phyloP scores from a whole-genome alignment of 2,113 vertebrate genomes.

The Oxyruncus cristatus region DNA sequence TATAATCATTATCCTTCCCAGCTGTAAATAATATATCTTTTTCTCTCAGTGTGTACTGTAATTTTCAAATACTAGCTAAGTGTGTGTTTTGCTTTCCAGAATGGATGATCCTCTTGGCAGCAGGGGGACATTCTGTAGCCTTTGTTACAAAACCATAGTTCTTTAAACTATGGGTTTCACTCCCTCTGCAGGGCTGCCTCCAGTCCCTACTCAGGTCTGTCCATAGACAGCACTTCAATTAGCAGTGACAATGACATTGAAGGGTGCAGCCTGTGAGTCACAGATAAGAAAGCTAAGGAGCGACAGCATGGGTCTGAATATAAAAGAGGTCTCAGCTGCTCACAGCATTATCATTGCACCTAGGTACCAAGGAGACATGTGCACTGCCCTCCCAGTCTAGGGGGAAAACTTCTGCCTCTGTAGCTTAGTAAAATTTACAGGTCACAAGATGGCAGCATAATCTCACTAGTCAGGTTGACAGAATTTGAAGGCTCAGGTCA shows the following conservation, averaged over 20 bases:
- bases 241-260: background rate
- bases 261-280: background rate
- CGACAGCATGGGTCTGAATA: background rate
- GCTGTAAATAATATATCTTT: background rate
- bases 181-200: background rate
- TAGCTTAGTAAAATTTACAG: background rate
- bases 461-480: background rate
- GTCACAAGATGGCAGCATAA: slow-evolving; percentile 59
- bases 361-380: background rate
- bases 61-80: background rate
- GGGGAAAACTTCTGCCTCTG: background rate
- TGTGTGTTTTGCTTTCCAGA: background rate
- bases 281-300: background rate
- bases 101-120: background rate
- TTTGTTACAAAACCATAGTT: background rate
- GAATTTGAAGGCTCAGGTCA: background rate
- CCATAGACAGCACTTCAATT: background rate
- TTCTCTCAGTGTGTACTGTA: background rate
- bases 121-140: background rate
- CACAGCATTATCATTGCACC: background rate
- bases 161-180: background rate
- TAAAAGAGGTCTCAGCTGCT: background rate
- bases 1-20: background rate
- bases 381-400: background rate
- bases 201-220: background rate